Evolutionary conservation across 2,113 vertebrate genomes (phyloP).

Genomic region (Mionectes macconnelli): DNA sequence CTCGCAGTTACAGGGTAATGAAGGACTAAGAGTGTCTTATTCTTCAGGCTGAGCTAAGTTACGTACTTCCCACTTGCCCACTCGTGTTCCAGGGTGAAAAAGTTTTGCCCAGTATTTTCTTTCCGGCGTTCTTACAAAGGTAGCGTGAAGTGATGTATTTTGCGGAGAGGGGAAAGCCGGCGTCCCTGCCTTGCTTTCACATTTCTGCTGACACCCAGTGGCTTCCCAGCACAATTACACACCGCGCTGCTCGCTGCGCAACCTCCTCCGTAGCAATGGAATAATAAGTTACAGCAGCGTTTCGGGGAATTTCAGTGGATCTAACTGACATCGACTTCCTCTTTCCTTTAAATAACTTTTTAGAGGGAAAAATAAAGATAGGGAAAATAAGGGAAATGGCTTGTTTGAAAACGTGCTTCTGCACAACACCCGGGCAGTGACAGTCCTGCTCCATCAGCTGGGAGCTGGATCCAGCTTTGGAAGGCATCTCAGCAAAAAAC

Average conservation of each 20-base stretch:
- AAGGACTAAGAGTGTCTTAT: neutral
- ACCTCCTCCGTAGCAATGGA: rapidly evolving
- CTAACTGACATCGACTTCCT: rapidly evolving
- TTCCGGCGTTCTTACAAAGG: neutral
- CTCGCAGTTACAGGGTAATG: neutral
- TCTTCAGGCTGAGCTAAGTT: neutral
- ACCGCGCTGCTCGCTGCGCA: rapidly evolving
- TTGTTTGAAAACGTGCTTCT: neutral
- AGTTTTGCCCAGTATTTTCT: neutral
- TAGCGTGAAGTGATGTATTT: rapidly evolving
- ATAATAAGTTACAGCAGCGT: neutral
- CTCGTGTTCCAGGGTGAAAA: neutral
- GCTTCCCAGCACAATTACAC: neutral
- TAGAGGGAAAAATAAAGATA: neutral
- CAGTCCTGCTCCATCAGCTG: rapidly evolving
- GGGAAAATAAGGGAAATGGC: neutral
- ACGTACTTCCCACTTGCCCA: rapidly evolving
- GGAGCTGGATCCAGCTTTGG: neutral
- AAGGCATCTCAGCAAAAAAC: neutral
- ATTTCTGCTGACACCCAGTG: constrained; percentile 75
- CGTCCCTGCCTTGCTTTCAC: neutral
- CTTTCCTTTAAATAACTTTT: neutral
- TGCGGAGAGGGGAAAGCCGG: neutral
- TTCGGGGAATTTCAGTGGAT: neutral
- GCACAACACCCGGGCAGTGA: rapidly evolving